Conservation (phyloP, 2,113 vertebrate species). For the Tetrax tetrax region DNA sequence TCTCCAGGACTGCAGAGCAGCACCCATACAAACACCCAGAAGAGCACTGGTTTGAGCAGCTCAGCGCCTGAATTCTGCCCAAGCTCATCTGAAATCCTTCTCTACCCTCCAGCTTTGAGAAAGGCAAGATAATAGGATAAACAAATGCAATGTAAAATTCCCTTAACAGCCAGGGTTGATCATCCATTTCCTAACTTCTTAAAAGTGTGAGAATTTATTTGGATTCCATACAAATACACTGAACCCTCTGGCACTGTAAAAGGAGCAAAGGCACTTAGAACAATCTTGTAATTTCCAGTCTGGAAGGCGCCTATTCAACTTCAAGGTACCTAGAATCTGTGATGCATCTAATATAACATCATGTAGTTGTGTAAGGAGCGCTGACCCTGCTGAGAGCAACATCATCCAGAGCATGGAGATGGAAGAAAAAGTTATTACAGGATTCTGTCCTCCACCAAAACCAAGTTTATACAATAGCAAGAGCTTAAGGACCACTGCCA, state of each 20-base stretch:
- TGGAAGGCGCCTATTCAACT: background rate
- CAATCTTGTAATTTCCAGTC: background rate
- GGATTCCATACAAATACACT: background rate
- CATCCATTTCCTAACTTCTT: background rate
- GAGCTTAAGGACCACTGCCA: background rate
- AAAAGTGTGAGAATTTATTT: background rate
- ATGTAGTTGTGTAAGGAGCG: background rate
- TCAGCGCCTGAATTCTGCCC: background rate
- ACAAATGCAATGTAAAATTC: background rate
- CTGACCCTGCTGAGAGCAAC: background rate
- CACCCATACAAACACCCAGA: background rate
- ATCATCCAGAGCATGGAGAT: background rate
- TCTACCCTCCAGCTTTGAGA: background rate
- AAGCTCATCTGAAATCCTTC: background rate
- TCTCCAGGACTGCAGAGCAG: background rate
- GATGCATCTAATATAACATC: background rate
- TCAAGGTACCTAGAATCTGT: background rate
- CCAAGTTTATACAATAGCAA: background rate
- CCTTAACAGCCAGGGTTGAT: background rate
- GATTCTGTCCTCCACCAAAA: background rate
- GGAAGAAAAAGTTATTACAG: background rate
- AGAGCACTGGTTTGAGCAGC: background rate
- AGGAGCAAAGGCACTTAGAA: background rate
- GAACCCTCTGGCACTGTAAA: background rate
- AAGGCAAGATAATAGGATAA: background rate